Conservation (phyloP, 2,888 invertebrate species). For the Folsomia candida region DNA sequence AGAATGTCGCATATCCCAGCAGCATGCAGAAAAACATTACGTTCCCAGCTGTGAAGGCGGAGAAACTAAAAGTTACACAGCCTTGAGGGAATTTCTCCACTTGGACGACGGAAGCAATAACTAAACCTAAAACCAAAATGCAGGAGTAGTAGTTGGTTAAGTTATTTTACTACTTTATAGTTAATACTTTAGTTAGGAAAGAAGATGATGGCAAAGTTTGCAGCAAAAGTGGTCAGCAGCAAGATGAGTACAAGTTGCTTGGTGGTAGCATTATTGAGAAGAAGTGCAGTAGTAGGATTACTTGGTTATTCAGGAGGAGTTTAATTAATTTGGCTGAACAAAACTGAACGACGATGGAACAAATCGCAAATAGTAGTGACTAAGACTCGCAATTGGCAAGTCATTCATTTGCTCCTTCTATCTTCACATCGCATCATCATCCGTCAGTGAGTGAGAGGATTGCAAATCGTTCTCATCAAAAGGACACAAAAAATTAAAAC, state of each 20-base stretch:
- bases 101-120: constrained; percentile 14
- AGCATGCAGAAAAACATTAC: not conserved
- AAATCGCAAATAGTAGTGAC: not conserved
- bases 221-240: constrained; percentile 1
- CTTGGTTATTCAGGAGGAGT: not conserved
- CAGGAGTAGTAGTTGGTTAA: not conserved
- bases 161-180: not conserved
- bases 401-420: no score
- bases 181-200: not conserved
- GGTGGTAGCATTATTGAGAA: not conserved
- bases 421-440: no score
- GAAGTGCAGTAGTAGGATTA: not conserved
- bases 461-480: no score
- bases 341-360: not conserved
- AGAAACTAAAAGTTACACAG: constrained; percentile 16
- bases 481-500: no score
- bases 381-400: no score
- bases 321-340: not conserved
- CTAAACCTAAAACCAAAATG: not conserved
- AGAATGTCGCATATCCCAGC: no score
- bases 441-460: no score
- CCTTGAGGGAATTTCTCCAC: constrained; percentile 22
- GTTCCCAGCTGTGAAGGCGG: constrained; percentile 18
- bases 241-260: not conserved
- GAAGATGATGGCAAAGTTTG: not conserved